Percentiles rank a stretch among this genome's conserved stretches.
Evolutionary conservation across 2,113 vertebrate species (phyloP).

Genomic region (Xenotilapia flavipinnis): DNA sequence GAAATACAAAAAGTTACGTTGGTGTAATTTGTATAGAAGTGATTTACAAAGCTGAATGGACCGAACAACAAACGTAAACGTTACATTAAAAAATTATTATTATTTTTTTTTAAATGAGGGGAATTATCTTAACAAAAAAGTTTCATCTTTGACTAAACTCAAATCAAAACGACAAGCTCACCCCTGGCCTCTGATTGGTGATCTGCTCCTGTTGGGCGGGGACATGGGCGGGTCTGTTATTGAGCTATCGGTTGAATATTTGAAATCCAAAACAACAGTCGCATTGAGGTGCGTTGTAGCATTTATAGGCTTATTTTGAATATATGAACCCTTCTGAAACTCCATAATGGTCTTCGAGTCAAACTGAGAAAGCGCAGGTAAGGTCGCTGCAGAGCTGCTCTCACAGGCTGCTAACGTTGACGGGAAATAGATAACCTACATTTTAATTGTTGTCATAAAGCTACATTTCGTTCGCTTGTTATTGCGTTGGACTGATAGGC

Average conservation of each 20-base stretch:
- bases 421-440: not conserved
- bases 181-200: constrained; percentile 39
- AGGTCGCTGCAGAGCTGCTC: not conserved
- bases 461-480: not conserved
- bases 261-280: constrained; percentile 30
- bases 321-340: not conserved
- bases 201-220: not conserved
- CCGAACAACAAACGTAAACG: not conserved
- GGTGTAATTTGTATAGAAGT: not conserved
- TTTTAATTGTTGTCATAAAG: not conserved
- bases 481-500: not conserved
- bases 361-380: constrained; percentile 26
- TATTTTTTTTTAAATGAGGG: fast-evolving
- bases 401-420: not conserved
- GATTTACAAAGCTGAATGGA: not conserved
- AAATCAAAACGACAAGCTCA: not conserved
- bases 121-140: not conserved
- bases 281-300: not conserved
- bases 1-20: not conserved
- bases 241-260: constrained; percentile 47
- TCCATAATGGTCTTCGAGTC: not conserved
- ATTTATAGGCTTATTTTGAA: not conserved
- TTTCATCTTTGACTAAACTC: not conserved
- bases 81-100: not conserved
- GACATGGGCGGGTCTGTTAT: not conserved